These are phyloP conservation scores for Epizoanthus ramosus DNA, from an alignment of 92 coral and sea anemone species.

Conservation along the genomic window DNA sequence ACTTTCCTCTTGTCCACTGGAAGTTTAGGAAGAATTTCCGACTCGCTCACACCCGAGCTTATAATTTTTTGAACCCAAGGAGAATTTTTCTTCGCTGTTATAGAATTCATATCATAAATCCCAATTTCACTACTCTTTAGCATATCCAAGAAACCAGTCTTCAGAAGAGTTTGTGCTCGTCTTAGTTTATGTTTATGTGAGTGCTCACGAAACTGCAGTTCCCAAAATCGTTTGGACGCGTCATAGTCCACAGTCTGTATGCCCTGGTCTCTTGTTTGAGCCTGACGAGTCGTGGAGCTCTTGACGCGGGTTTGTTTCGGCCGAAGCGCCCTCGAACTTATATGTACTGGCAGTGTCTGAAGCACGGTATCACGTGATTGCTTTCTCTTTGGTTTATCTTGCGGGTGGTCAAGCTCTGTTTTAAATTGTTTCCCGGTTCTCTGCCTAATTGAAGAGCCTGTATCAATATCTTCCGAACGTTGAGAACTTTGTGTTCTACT, in stretches of 20 bases:
- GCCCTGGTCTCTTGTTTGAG: neutral
- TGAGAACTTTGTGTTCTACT: neutral
- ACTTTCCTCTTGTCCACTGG: conserved; percentile 16
- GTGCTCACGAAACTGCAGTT: conserved; percentile 1
- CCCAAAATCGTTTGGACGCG: conserved; percentile 21
- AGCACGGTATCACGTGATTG: neutral
- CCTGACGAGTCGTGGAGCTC: neutral
- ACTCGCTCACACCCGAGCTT: conserved; percentile 60
- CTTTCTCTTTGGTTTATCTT: neutral
- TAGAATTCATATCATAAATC: conserved; percentile 65
- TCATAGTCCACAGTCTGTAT: conserved; percentile 15
- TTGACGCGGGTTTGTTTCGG: neutral
- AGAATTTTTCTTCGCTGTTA: conserved; percentile 53
- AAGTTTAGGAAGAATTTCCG: conserved; percentile 68
- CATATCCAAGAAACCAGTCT: conserved; percentile 74
- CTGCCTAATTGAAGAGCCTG: neutral
- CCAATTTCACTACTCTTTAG: conserved; percentile 70
- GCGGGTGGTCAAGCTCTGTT: neutral
- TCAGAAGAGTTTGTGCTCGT: conserved; percentile 3
- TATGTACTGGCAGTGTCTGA: neutral
- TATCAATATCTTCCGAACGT: neutral
- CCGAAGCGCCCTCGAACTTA: neutral
- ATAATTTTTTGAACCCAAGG: conserved; percentile 67
- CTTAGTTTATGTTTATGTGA: neutral
- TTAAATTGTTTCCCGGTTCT: neutral